Evolutionary conservation across 2,888 invertebrate species (phyloP).

Genomic region (Corbicula japonica): DNA sequence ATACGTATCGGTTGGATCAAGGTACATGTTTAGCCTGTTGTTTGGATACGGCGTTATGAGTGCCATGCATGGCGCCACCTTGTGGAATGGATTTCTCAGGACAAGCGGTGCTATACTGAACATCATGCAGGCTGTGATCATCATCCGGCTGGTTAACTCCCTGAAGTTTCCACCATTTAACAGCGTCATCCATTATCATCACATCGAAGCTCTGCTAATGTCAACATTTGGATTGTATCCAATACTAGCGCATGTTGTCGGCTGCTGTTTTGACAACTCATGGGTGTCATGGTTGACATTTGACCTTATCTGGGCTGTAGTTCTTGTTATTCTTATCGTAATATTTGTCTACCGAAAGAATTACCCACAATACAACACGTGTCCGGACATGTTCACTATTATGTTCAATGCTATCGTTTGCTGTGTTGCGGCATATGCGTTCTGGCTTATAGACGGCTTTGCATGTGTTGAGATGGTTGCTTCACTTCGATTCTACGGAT

Average conservation of each 20-base stretch:
- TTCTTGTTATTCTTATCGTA: background rate
- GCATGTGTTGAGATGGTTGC: conserved; percentile 3
- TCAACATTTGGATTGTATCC: conserved; percentile 19
- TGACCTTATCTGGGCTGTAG: conserved; percentile 25
- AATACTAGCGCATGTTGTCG: conserved; percentile 9
- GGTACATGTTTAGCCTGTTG: conserved; percentile 24
- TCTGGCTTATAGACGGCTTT: conserved; percentile 21
- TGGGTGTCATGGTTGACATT: conserved; percentile 28
- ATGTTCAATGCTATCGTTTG: conserved; percentile 9
- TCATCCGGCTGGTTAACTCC: conserved; percentile 6
- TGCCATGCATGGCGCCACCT: conserved; percentile 4
- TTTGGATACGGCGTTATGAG: conserved; percentile 15
- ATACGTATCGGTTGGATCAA: conserved; percentile 2
- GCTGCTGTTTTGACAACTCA: conserved; percentile 17
- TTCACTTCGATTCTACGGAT: conserved; percentile 1
- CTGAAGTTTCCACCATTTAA: conserved; percentile 23
- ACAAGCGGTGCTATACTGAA: conserved; percentile 6
- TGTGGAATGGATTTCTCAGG: conserved; percentile 26
- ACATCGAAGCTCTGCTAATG: background rate
- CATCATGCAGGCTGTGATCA: conserved; percentile 20
- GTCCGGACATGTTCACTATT: conserved; percentile 6
- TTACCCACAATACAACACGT: conserved; percentile 8
- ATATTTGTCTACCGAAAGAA: conserved; percentile 6
- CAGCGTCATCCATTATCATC: background rate
- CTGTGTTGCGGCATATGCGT: conserved; percentile 14